Evolutionary conservation across 1,140 invertebrate genomes (phyloP).

Genomic region (Manduca sexta): DNA sequence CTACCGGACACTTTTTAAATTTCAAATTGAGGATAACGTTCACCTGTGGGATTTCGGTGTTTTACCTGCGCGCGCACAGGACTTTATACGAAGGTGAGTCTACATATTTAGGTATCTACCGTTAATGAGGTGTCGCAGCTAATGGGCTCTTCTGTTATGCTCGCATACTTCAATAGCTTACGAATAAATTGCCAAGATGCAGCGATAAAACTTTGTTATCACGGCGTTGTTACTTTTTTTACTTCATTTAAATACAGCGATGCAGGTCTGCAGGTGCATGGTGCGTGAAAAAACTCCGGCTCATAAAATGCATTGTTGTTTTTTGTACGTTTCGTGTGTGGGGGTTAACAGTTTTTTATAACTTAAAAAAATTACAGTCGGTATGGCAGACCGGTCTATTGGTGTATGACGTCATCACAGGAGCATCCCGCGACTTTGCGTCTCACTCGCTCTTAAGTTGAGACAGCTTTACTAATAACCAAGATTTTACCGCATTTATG

Average conservation of each 20-base stretch:
- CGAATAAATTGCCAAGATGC: too few species aligned
- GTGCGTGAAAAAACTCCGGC: constrained; percentile 18
- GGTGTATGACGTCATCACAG: constrained; percentile 35
- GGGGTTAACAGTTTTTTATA: constrained; percentile 23
- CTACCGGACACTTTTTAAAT: constrained; percentile 25
- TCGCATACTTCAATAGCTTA: too few species aligned
- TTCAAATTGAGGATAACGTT: constrained; percentile 49
- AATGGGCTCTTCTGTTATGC: too few species aligned
- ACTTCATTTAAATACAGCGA: constrained; percentile 2
- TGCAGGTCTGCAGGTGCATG: constrained; percentile 14
- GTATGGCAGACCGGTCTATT: constrained; percentile 18
- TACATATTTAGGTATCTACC: neutral
- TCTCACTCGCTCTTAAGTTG: constrained; percentile 28
- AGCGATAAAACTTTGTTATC: neutral
- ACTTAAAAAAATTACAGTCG: constrained; percentile 15
- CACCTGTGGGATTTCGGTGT: constrained; percentile 65
- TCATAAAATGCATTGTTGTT: constrained; percentile 16
- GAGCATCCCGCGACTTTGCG: constrained; percentile 30
- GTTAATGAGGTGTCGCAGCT: neutral
- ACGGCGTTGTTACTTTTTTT: neutral
- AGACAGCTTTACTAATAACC: neutral
- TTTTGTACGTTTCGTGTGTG: constrained; percentile 17
- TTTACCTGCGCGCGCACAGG: constrained; percentile 63
- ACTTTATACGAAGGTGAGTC: constrained; percentile 59
- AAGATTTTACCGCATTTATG: neutral